phyloP scores from a whole-genome alignment of 2,113 vertebrate genomes.

The Ailurus styani region DNA sequence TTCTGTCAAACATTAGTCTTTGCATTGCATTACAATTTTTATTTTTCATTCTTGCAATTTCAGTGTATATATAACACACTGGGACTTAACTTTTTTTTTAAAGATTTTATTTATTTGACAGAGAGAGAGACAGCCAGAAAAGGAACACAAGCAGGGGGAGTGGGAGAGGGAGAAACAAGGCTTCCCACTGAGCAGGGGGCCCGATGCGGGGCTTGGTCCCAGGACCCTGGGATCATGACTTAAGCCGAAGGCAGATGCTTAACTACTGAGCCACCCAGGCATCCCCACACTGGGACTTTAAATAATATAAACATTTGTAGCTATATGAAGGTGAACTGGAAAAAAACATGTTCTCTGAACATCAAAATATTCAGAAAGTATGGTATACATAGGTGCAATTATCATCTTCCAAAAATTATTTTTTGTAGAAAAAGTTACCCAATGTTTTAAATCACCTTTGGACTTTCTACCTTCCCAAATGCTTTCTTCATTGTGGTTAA shows the following conservation, averaged over 20 bases:
- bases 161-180: too few species aligned
- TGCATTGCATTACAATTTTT: slow-evolving; percentile 39
- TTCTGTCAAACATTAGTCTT: slow-evolving; percentile 60
- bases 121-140: too few species aligned
- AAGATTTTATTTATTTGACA: too few species aligned
- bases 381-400: background rate
- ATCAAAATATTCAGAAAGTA: background rate
- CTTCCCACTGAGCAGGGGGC: too few species aligned
- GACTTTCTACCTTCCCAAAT: background rate
- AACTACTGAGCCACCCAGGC: too few species aligned
- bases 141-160: too few species aligned
- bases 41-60: slow-evolving; percentile 42
- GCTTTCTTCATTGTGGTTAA: background rate
- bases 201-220: too few species aligned
- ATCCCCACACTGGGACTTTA: background rate
- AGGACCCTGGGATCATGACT: too few species aligned
- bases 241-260: too few species aligned
- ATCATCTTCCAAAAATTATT: background rate
- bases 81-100: too few species aligned
- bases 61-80: background rate
- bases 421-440: background rate
- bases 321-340: background rate
- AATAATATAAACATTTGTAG: background rate
- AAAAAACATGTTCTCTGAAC: background rate
- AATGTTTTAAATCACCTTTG: background rate